phyloP scores from a whole-genome alignment of 2,888 invertebrate genomes.

The Clunio marinus region DNA sequence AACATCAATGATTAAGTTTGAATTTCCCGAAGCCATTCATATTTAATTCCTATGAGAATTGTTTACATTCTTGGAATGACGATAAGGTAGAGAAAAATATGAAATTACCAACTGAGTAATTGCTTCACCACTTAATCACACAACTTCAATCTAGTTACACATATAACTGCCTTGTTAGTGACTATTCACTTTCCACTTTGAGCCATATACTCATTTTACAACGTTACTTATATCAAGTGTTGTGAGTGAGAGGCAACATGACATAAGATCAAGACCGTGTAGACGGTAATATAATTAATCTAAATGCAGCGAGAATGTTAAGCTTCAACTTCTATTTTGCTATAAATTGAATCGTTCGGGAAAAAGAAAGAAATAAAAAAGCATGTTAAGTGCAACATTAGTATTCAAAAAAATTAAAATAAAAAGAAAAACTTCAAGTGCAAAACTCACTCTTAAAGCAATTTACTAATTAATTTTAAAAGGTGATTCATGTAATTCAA shows the following conservation, averaged over 20 bases:
- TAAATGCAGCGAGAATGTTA: conserved; percentile 12
- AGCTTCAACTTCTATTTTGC: not conserved
- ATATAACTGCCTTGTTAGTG: conserved; percentile 33
- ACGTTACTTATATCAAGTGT: not conserved
- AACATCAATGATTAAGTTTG: no score
- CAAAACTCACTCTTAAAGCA: not conserved
- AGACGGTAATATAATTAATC: conserved; percentile 32
- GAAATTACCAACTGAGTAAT: not conserved
- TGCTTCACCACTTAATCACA: not conserved
- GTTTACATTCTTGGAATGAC: no score
- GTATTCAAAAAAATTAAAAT: no score
- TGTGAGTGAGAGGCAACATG: not conserved
- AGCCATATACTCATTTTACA: conserved; percentile 7
- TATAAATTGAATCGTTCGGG: no score
- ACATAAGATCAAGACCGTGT: not conserved
- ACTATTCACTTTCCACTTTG: conserved; percentile 34
- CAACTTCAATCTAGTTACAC: conserved; percentile 15
- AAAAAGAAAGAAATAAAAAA: not conserved
- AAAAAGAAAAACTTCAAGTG: no score
- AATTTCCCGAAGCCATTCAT: no score
- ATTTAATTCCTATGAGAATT: no score
- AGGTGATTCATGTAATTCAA: conserved; percentile 38
- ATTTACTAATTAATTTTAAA: conserved; percentile 38
- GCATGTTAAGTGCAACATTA: not conserved
- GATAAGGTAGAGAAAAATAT: not conserved